These are phyloP conservation scores for Brachionus plicatilis DNA, from an alignment of 1,140 invertebrate species.

Conservation along the genomic window DNA sequence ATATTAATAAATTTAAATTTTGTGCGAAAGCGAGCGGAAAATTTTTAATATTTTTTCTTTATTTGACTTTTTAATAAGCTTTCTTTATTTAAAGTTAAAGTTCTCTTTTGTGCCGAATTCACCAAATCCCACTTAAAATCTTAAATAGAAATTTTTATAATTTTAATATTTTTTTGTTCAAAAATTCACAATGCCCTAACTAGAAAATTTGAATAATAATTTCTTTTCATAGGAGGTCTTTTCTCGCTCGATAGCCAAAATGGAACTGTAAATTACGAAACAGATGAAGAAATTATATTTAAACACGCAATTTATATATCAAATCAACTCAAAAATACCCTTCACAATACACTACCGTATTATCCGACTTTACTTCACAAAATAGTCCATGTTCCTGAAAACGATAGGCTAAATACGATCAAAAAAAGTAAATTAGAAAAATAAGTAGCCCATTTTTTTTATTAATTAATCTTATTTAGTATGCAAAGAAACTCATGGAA, in stretches of 20 bases:
- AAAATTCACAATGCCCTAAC: too few relatives aligned
- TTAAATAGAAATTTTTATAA: too few relatives aligned
- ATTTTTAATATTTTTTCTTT: too few relatives aligned
- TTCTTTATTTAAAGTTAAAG: too few relatives aligned
- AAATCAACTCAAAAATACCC: conserved; percentile 17
- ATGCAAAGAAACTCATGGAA: conserved; percentile 30
- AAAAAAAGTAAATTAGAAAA: conserved; percentile 9
- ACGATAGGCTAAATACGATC: background rate
- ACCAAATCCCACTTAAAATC: too few relatives aligned
- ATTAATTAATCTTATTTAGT: background rate
- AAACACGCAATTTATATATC: conserved; percentile 27
- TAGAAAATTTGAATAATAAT: background rate
- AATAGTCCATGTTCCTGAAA: background rate
- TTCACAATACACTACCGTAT: background rate
- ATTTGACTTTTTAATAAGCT: too few relatives aligned
- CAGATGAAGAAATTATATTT: conserved; percentile 30
- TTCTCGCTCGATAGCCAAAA: background rate
- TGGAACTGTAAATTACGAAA: background rate
- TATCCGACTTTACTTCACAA: conserved; percentile 35
- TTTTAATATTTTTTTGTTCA: too few relatives aligned
- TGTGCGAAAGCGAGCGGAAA: too few relatives aligned
- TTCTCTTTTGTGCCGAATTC: too few relatives aligned
- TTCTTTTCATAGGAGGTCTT: background rate
- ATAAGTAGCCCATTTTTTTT: background rate
- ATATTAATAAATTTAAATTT: too few relatives aligned